A percentile compares a stretch with the other conserved stretches of the same genome.
phyloP scores from a whole-genome alignment of 2,797 vertebrate species.

The Pseudomugil tenellus region DNA sequence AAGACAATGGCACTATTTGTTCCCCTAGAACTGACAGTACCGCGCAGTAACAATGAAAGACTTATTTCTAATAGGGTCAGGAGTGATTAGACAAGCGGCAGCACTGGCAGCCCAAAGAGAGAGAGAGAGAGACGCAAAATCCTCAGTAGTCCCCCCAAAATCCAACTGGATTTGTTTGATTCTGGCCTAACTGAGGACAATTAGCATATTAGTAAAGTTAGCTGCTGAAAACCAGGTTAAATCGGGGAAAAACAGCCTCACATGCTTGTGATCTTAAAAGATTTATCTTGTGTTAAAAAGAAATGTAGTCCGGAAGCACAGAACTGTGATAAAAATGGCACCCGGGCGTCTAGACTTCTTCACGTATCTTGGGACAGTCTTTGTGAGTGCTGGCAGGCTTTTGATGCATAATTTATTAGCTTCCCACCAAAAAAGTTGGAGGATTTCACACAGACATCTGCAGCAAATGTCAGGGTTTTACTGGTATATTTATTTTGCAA shows the following conservation, averaged over 20 bases:
- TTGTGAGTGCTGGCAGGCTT: conserved; percentile 20
- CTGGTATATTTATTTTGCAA: conserved; percentile 4
- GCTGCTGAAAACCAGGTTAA: conserved; percentile 18
- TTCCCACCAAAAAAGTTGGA: conserved; percentile 24
- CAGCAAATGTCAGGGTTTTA: conserved; percentile 15
- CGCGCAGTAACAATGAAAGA: conserved; percentile 73
- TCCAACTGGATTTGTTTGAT: conserved; percentile 68
- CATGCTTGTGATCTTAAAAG: conserved; percentile 19
- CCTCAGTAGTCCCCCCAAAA: conserved; percentile 57
- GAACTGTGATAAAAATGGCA: conserved; percentile 30
- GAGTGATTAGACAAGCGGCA: conserved; percentile 74
- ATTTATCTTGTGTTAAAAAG: conserved; percentile 1
- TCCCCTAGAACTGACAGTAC: conserved; percentile 68
- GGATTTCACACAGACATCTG: conserved; percentile 32
- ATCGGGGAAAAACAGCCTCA: background rate
- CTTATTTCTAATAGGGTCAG: conserved; percentile 78
- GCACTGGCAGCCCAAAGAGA: conserved; percentile 36
- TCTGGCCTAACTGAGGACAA: conserved; percentile 62
- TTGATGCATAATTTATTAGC: conserved; percentile 66
- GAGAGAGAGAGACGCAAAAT: conserved; percentile 50
- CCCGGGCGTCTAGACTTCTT: conserved; percentile 47
- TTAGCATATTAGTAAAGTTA: conserved; percentile 47
- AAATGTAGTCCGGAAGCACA: conserved; percentile 1
- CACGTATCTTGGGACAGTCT: conserved; percentile 27
- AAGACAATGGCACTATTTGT: conserved; percentile 83